phyloP scores from a whole-genome alignment of 37 sponge, comb jelly and placozoan species.

The Halisarca cf. caerulea region DNA sequence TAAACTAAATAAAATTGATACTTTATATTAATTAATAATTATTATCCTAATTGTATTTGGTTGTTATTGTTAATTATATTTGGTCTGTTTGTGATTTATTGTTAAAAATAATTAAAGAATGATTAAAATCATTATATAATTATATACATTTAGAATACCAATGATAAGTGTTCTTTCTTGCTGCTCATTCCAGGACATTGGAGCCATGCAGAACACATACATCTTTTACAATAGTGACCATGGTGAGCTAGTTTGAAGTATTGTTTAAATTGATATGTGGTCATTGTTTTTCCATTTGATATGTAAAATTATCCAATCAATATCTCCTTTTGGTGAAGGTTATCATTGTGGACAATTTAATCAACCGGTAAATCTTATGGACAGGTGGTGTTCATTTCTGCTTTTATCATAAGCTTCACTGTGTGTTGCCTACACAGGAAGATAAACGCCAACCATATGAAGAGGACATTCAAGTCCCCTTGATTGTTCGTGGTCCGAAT shows the following conservation, averaged over 20 bases:
- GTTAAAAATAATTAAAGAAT: too few species aligned
- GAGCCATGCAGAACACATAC: constrained; percentile 66
- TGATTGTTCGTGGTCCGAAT: constrained; percentile 80
- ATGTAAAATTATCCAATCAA: background rate
- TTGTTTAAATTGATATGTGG: too few species aligned
- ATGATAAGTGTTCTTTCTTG: too few species aligned
- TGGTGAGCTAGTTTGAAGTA: too few species aligned
- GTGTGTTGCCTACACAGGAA: constrained; percentile 41
- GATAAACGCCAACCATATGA: constrained; percentile 88
- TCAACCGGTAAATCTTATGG: constrained; percentile 52
- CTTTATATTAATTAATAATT: too few species aligned
- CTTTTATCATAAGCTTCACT: too few species aligned
- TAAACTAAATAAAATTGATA: background rate
- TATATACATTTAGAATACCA: too few species aligned
- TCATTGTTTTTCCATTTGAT: background rate
- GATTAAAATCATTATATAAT: too few species aligned
- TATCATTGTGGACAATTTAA: constrained; percentile 88
- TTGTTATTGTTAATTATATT: too few species aligned
- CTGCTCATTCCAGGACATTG: too few species aligned
- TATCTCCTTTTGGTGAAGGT: constrained; percentile 34
- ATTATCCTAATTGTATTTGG: too few species aligned
- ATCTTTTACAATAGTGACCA: constrained; percentile 89
- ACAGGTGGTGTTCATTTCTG: background rate
- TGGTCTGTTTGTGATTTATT: too few species aligned
- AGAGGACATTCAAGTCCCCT: constrained; percentile 86